phyloP scores from a whole-genome alignment of 1,140 invertebrate species.

The Aphidius ervi region DNA sequence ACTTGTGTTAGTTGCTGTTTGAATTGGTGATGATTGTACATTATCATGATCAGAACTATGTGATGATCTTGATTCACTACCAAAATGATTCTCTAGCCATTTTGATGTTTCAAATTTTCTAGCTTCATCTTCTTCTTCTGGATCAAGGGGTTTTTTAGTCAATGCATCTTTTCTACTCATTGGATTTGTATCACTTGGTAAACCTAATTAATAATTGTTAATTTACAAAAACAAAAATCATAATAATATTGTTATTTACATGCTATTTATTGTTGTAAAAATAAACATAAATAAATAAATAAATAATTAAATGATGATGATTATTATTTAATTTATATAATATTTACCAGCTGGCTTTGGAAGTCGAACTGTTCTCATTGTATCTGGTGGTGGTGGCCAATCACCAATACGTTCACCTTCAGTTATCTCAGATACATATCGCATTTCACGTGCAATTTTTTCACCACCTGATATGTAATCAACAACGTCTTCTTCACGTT shows the following conservation, averaged over 20 bases:
- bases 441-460: constrained; percentile 69
- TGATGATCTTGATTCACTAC: constrained; percentile 76
- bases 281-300: too few species aligned
- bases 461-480: constrained; percentile 73
- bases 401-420: constrained; percentile 58
- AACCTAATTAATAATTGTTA: not conserved
- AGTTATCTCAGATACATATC: constrained; percentile 72
- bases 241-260: too few species aligned
- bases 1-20: constrained; percentile 56
- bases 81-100: constrained; percentile 86
- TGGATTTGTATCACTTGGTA: constrained; percentile 40
- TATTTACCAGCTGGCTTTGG: constrained; percentile 29
- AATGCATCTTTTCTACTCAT: constrained; percentile 72
- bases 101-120: constrained; percentile 82
- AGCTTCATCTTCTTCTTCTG: constrained; percentile 83
- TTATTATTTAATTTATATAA: constrained; percentile 1
- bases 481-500: constrained; percentile 66
- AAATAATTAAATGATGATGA: too few species aligned
- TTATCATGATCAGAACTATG: constrained; percentile 58
- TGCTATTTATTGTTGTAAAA: too few species aligned
- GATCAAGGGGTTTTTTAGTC: constrained; percentile 73
- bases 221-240: too few species aligned
- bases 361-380: constrained; percentile 37
- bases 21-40: constrained; percentile 44
- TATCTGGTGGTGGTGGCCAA: constrained; percentile 38